Base-by-base conservation (phyloP, 35 echinoderm and acorn worm species). In the Heliocidaris tuberculata region DNA sequence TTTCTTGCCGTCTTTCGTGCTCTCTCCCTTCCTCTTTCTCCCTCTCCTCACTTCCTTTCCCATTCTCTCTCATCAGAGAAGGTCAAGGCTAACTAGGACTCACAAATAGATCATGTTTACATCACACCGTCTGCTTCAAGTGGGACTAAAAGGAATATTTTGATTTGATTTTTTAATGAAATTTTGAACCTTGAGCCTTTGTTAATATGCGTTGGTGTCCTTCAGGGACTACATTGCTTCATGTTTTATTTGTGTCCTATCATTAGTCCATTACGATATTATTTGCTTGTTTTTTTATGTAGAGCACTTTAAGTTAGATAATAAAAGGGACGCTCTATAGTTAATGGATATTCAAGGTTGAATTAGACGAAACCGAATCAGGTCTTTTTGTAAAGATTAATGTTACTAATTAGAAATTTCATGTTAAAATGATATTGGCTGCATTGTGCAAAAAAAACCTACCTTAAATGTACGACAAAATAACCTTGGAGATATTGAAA, bases 11-110 rank as follows among this genome's bases (percentile, higher is more conserved):
- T 48, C 17, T 88, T 29, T 48, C 31, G 5, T 19, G 29, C 13
- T 32, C 31, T 48, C 47, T 9, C 31, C 27, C 4, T 3, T 13
- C 13, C 1, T 12, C 31, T 29, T 35, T 11, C 86, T 6, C 16
- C 16, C 6, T 88, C 47, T 35, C 7, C 86, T 88, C 30, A 42
- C 19, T 88, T 42, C 47, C 47, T 88, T 16, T 86, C 85, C 47
- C 21, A 88, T 88, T 32, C 9, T 48, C 47, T 42, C 4, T 11
- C 86, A 88, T 48, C 86, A 32, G 2, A 10, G 86, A 88, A 88
- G 86, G 86, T 88, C 86, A 88, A 88, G 86, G 86, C 86, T 88
- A 70, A 70, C 60, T 70, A 19, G 17, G 60, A 70, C 60, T 70
- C 60, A 27, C 60, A 70, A 70, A 70, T 70, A 70, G 60, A 70